Percentiles rank a stretch among this genome's conserved stretches.
Evolutionary conservation across 1,140 invertebrate genomes (phyloP).

Genomic region (Proales similis): DNA sequence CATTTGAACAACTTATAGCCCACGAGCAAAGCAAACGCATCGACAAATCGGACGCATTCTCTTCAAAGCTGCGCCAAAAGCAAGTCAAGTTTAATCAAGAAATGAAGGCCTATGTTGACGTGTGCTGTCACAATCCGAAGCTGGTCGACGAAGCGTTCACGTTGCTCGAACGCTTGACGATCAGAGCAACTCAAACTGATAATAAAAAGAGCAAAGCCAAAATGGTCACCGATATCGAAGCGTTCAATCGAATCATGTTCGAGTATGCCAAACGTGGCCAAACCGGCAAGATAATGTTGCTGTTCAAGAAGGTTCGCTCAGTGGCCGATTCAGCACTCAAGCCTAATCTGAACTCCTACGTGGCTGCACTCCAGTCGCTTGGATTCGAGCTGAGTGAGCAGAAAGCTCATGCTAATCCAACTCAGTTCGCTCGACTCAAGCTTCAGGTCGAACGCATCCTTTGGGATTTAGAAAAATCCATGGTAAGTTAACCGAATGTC

Average conservation of each 20-base stretch:
- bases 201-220: background rate
- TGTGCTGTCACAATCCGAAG: constrained; percentile 1
- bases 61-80: constrained; percentile 21
- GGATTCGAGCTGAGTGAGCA: background rate
- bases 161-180: background rate
- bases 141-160: constrained; percentile 15
- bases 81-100: constrained; percentile 18
- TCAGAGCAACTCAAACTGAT: too few species aligned
- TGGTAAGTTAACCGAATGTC: constrained; percentile 18
- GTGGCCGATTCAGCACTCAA: background rate
- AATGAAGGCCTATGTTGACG: constrained; percentile 15
- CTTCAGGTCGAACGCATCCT: constrained; percentile 13
- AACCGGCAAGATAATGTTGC: constrained; percentile 1
- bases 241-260: constrained; percentile 35
- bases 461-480: constrained; percentile 26
- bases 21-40: background rate
- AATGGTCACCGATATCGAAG: constrained; percentile 12
- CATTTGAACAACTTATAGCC: constrained; percentile 20
- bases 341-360: constrained; percentile 14
- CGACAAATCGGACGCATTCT: constrained; percentile 18
- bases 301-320: constrained; percentile 20
- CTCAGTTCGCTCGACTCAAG: background rate
- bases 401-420: background rate
- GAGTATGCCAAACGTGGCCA: constrained; percentile 17
- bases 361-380: constrained; percentile 14